Percentiles rank a stretch among this genome's conserved stretches.
These are phyloP conservation scores for Neopipo cinnamomea DNA, from an alignment of 2,113 vertebrate species.

Conservation along the genomic window DNA sequence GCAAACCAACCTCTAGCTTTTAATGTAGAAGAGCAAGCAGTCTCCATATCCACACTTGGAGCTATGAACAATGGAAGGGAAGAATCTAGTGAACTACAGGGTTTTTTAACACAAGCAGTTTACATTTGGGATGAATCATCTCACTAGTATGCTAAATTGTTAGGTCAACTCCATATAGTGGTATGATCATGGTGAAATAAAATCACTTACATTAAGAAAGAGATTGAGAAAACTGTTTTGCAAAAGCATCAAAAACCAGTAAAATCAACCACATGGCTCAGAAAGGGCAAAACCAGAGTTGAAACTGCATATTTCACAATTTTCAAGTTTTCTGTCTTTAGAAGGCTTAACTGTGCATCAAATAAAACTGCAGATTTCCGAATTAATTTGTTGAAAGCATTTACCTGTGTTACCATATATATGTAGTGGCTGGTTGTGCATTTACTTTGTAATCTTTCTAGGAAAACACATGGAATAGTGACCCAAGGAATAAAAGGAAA, in stretches of 20 bases:
- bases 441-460: neutral
- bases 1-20: neutral
- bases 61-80: neutral
- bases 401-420: neutral
- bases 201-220: neutral
- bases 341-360: neutral
- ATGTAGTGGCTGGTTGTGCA: neutral
- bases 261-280: neutral
- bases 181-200: neutral
- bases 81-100: neutral
- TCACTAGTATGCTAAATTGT: neutral
- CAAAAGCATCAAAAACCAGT: neutral
- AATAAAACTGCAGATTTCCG: neutral
- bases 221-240: neutral
- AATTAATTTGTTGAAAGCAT: neutral
- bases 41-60: neutral
- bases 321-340: neutral
- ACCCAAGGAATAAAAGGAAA: neutral
- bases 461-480: neutral
- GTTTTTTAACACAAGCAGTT: neutral
- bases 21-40: neutral
- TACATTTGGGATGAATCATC: neutral
- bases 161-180: neutral
- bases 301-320: neutral
- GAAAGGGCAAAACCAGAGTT: neutral